Evolutionary conservation across 2,113 vertebrate species (phyloP).

Genomic region (Pachycephala philippinensis): DNA sequence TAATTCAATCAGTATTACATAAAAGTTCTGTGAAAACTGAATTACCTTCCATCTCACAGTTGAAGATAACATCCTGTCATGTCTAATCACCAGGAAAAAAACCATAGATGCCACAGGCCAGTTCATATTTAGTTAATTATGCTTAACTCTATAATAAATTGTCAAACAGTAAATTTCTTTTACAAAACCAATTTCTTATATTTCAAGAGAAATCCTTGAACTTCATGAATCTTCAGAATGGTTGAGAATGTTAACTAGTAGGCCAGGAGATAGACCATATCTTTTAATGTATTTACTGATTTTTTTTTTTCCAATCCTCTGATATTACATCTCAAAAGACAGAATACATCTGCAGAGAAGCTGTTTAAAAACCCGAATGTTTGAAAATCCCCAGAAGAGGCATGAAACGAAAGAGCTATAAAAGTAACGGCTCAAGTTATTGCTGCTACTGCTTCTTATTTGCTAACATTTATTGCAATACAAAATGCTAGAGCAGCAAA

Average conservation of each 20-base stretch:
- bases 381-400: neutral
- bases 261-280: neutral
- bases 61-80: constrained; percentile 65
- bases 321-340: neutral
- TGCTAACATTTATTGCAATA: neutral
- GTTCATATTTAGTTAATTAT: constrained; percentile 49
- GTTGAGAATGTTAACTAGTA: neutral
- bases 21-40: constrained; percentile 63
- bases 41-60: constrained; percentile 62
- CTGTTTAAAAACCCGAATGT: neutral
- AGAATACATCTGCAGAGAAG: neutral
- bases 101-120: neutral
- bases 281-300: neutral
- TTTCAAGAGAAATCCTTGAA: constrained; percentile 25
- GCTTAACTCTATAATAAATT: constrained; percentile 35
- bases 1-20: constrained; percentile 60
- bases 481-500: neutral
- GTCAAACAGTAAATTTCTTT: constrained; percentile 35
- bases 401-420: neutral
- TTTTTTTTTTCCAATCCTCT: neutral
- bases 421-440: neutral
- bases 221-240: neutral
- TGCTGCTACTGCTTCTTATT: neutral
- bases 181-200: neutral
- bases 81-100: constrained; percentile 55